A percentile compares a stretch with the other conserved stretches of the same genome.
Conservation (phyloP, 2,113 vertebrate species). For the Leptodactylus fuscus region DNA sequence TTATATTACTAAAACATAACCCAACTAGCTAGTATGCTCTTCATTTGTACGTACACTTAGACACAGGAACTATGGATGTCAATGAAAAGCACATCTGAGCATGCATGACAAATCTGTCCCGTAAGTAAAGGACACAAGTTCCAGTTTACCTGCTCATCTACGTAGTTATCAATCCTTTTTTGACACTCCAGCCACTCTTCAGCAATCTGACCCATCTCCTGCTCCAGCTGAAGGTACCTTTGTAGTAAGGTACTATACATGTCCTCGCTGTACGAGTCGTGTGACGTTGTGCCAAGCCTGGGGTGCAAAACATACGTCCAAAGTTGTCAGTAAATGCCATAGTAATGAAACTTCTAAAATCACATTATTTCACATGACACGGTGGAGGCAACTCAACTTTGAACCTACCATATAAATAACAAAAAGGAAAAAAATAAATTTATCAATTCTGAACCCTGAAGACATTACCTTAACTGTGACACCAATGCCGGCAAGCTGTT, state of each 20-base stretch:
- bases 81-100: background rate
- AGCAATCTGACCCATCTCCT: conserved; percentile 88
- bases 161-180: conserved; percentile 96
- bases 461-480: conserved; percentile 87
- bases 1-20: background rate
- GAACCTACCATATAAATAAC: background rate
- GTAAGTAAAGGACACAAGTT: background rate
- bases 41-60: background rate
- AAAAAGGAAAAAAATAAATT: too few relatives aligned
- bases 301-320: background rate
- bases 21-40: background rate
- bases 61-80: background rate
- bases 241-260: conserved; percentile 88
- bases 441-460: background rate
- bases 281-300: conserved; percentile 88
- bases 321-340: background rate
- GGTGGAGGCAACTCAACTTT: background rate
- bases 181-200: conserved; percentile 94
- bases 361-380: background rate
- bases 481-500: conserved; percentile 89
- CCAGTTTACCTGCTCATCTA: conserved; percentile 89
- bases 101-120: background rate
- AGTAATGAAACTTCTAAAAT: background rate
- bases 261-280: conserved; percentile 90
- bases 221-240: conserved; percentile 88